Conservation (phyloP, 1,140 invertebrate species). For the Whitmania pigra region DNA sequence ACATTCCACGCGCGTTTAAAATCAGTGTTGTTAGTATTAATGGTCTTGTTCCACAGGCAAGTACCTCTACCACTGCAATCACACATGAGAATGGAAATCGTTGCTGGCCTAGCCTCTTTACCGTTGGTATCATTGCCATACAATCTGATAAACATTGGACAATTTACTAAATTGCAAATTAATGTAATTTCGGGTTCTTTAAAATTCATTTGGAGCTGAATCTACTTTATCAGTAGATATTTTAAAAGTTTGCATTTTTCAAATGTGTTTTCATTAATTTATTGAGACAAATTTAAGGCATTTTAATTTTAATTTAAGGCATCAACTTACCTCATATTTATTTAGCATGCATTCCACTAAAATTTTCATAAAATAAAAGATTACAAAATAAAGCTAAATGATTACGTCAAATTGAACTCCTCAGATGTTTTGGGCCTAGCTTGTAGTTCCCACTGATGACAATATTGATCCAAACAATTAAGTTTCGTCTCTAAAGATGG, state of each 20-base stretch:
- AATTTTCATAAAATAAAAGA: no score
- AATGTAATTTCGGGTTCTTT: background rate
- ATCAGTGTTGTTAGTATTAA: conserved; percentile 1
- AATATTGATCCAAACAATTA: no score
- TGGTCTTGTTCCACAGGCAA: background rate
- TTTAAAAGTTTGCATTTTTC: background rate
- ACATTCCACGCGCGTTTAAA: conserved; percentile 3
- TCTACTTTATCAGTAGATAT: background rate
- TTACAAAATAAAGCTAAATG: no score
- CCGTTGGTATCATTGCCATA: background rate
- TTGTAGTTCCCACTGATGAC: no score
- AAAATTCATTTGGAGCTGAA: background rate
- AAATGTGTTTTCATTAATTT: no score
- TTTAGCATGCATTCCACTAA: no score
- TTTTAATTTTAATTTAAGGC: no score
- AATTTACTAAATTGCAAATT: background rate
- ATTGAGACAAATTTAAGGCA: no score
- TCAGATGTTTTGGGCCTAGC: no score
- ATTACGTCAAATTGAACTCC: no score
- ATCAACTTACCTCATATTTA: no score
- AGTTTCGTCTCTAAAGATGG: no score
- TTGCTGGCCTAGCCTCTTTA: background rate
- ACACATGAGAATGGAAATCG: background rate
- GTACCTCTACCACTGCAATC: background rate
- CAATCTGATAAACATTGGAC: background rate